A percentile compares a stretch with the other conserved stretches of the same genome.
These are phyloP conservation scores for Sogatella furcifera DNA, from an alignment of 1,140 invertebrate genomes.

Conservation along the genomic window DNA sequence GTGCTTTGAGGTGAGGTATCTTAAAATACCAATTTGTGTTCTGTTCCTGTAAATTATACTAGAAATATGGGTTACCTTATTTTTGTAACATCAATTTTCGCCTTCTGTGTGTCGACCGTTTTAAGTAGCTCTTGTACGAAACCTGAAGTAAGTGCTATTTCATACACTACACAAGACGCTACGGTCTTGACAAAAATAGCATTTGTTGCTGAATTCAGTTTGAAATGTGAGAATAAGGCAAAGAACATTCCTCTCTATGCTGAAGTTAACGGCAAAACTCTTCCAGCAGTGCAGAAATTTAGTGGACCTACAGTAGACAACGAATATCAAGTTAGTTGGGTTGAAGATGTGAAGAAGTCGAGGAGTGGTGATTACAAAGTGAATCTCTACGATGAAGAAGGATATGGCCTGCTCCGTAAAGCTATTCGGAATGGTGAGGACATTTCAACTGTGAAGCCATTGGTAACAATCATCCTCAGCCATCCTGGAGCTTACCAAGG, in stretches of 20 bases:
- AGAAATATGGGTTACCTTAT: too few species aligned
- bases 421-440: conserved; percentile 58
- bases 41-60: too few species aligned
- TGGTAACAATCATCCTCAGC: conserved; percentile 62
- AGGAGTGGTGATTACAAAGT: conserved; percentile 66
- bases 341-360: conserved; percentile 71
- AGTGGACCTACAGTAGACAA: conserved; percentile 45
- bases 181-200: conserved; percentile 77
- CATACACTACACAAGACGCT: conserved; percentile 83
- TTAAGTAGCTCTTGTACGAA: conserved; percentile 10
- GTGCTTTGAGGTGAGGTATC: too few species aligned
- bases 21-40: too few species aligned
- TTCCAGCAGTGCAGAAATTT: conserved; percentile 55
- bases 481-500: conserved; percentile 83
- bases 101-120: not conserved
- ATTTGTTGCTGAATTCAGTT: conserved; percentile 61
- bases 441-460: conserved; percentile 51
- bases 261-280: conserved; percentile 68
- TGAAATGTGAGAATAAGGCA: conserved; percentile 53
- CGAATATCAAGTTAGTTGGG: conserved; percentile 84
- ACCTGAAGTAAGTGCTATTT: conserved; percentile 24
- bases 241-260: conserved; percentile 67
- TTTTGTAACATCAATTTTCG: too few species aligned
- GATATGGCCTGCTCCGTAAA: conserved; percentile 69
- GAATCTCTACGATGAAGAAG: conserved; percentile 84